phyloP scores from a whole-genome alignment of 2,113 vertebrate genomes.

The Ptilonorhynchus violaceus region DNA sequence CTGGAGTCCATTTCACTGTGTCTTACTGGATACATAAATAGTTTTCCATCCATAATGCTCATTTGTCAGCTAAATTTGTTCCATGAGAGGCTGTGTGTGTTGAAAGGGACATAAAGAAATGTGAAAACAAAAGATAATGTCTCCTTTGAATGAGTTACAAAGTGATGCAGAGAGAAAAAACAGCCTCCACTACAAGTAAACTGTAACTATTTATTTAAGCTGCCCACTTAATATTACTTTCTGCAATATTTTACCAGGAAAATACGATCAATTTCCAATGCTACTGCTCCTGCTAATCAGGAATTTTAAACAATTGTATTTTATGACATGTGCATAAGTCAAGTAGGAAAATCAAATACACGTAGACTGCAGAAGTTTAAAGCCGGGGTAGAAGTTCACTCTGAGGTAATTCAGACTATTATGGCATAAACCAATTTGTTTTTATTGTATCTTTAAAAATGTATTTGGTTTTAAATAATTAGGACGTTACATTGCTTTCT shows the following conservation, averaged over 20 bases:
- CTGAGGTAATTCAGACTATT: background rate
- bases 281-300: background rate
- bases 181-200: background rate
- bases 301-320: background rate
- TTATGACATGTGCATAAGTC: background rate
- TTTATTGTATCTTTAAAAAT: background rate
- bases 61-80: background rate
- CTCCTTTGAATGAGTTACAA: background rate
- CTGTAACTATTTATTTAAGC: background rate
- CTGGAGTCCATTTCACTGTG: background rate
- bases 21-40: background rate
- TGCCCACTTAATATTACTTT: background rate
- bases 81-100: background rate
- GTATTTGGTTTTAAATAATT: background rate
- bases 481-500: background rate
- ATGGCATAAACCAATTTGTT: background rate
- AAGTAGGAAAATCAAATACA: background rate
- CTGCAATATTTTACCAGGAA: background rate
- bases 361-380: background rate
- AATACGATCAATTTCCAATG: background rate
- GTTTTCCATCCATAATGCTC: background rate
- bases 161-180: background rate
- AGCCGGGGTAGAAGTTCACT: background rate
- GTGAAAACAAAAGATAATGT: background rate
- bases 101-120: background rate